Base-by-base conservation (phyloP, 2,797 vertebrate species). In the Leptodactylus fallax region DNA sequence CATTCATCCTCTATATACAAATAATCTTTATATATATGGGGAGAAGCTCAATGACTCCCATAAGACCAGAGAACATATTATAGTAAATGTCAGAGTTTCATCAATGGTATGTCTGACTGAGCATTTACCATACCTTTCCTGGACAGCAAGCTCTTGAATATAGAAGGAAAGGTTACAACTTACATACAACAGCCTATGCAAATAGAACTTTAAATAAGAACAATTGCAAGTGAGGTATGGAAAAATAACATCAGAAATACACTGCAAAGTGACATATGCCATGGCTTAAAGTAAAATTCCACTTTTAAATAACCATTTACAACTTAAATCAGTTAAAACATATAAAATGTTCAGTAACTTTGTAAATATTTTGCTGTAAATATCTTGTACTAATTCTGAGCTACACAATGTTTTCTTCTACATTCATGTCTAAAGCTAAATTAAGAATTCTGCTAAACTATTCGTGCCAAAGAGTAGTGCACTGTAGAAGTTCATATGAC, bases 141-240 rank as follows among this genome's bases (percentile, higher is more conserved):
- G 81, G 56, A 58, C 79, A 82, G 72, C 67, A 82, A 56, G 74
- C 19, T 17, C 51, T 16, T 53, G 45, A 76, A 61, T 82, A 74
- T 76, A 51, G 79, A 23, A 79, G 9, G 25, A 63, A 81, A 55
- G 69, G 79, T 87, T 82, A 83, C 79, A 65, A 12, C 53, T 81
- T 74, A 81, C 79, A 87, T n/a, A 21, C n/a, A 27, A 56, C 79
- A 53, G 55, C 5, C 10, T 16, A 36, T 27, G 16, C 72, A 81
- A 87, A 69, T 63, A 77, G 71, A 82, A 65, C 58, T 82, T n/a
- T 83, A 77, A 87, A 55, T 77, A 87, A 87, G n/a, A 69, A 77
- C 53, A 87, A 53, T 17, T 72, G 23, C n/a, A 76, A 74, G 79
- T 76, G 69, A 76, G 69, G 69, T 51, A 17, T 45, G 11, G 55